Percentiles rank a stretch among this genome's conserved stretches.
Evolutionary conservation across 2,888 invertebrate genomes (phyloP).

Genomic region (Cantharis lateralis): DNA sequence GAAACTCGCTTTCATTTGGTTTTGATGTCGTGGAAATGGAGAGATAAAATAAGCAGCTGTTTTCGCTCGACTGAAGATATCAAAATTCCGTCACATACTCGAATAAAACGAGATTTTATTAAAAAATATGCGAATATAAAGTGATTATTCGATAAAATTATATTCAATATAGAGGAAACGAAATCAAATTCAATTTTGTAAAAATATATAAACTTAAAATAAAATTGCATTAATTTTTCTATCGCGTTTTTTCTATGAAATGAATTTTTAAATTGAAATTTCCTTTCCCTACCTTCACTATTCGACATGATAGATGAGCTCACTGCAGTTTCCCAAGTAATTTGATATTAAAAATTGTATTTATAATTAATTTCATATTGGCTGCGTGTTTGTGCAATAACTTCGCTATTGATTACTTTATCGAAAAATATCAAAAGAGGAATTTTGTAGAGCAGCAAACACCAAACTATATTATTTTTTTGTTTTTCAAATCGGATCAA

Average conservation of each 20-base stretch:
- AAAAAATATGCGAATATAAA: slow-evolving; percentile 1
- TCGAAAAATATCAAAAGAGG: neutral
- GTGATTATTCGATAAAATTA: slow-evolving; percentile 7
- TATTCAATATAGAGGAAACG: neutral
- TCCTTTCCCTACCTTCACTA: neutral
- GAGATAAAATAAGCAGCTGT: neutral
- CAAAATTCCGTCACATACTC: neutral
- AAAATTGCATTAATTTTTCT: neutral
- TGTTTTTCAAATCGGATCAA: neutral
- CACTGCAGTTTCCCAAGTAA: neutral
- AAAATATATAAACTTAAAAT: neutral
- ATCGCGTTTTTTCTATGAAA: neutral
- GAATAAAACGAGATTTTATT: neutral
- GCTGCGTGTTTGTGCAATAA: neutral
- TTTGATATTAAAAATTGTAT: neutral
- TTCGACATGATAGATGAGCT: neutral
- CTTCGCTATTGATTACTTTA: neutral
- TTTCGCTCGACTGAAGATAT: neutral
- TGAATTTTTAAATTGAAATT: neutral
- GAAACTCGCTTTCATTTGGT: neutral
- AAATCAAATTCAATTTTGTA: neutral
- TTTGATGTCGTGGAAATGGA: neutral
- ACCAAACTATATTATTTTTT: neutral
- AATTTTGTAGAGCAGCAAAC: neutral
- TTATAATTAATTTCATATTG: neutral